phyloP scores from a whole-genome alignment of 2,888 invertebrate genomes.

The Ophioninae sp. region DNA sequence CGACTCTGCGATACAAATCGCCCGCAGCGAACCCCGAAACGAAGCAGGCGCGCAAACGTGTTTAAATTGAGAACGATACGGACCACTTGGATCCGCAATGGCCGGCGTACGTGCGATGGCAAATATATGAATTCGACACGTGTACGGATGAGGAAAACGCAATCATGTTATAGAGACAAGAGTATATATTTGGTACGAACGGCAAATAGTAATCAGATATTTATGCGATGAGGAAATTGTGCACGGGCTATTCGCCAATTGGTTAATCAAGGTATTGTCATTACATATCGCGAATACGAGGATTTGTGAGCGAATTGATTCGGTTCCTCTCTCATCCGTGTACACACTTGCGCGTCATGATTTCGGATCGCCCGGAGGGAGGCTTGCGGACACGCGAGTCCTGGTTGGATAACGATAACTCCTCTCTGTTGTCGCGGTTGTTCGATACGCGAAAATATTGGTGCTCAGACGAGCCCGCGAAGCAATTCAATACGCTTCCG shows the following conservation, averaged over 20 bases:
- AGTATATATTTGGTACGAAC: constrained; percentile 16
- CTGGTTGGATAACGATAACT: neutral
- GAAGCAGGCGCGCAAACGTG: no score
- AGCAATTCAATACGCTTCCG: constrained; percentile 17
- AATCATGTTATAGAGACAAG: constrained; percentile 1
- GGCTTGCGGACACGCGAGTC: neutral
- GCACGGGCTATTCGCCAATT: constrained; percentile 38
- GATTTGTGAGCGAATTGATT: constrained; percentile 36
- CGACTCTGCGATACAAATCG: no score
- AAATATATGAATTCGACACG: neutral
- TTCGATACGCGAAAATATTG: constrained; percentile 5
- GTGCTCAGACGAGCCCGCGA: neutral
- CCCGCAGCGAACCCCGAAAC: no score
- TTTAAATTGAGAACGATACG: neutral
- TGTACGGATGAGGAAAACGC: neutral
- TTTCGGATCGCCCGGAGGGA: neutral
- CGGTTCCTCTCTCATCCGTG: constrained; percentile 13
- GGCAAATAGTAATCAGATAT: constrained; percentile 55
- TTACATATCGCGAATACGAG: constrained; percentile 30
- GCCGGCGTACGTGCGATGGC: neutral
- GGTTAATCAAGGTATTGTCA: constrained; percentile 43
- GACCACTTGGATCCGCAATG: neutral
- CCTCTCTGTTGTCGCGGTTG: neutral
- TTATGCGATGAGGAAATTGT: constrained; percentile 46
- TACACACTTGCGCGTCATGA: constrained; percentile 12